These are phyloP conservation scores for Merops nubicus DNA, from an alignment of 2,113 vertebrate genomes.

Conservation along the genomic window DNA sequence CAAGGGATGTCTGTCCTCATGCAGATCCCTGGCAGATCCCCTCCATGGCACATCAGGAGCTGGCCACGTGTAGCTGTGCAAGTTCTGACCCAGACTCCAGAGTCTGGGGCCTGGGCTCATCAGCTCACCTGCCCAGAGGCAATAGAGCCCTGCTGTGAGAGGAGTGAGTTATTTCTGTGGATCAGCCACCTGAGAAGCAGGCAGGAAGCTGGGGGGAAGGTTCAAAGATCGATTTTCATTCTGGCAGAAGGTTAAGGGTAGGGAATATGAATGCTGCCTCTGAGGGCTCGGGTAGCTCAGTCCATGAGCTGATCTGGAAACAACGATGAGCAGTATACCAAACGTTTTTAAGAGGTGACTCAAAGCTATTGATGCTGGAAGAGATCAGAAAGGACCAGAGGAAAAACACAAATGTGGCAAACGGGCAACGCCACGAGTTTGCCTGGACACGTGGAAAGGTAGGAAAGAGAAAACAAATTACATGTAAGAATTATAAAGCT, in stretches of 20 bases:
- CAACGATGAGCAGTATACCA: not conserved
- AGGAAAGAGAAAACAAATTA: not conserved
- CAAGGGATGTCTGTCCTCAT: fast-evolving
- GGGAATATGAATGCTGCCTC: not conserved
- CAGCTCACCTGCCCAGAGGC: not conserved
- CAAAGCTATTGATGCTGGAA: not conserved
- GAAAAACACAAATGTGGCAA: constrained; percentile 12
- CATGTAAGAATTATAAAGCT: not conserved
- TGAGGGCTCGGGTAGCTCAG: not conserved
- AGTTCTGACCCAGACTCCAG: not conserved
- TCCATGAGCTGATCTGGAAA: not conserved
- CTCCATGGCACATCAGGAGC: fast-evolving
- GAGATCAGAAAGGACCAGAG: not conserved
- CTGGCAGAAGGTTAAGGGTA: not conserved
- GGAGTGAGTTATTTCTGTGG: not conserved
- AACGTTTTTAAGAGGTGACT: constrained; percentile 23
- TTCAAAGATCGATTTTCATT: constrained; percentile 8
- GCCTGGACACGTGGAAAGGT: not conserved
- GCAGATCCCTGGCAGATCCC: fast-evolving
- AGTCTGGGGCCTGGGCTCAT: not conserved
- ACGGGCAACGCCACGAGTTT: not conserved
- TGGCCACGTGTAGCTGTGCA: too few species aligned
- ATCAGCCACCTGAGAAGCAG: not conserved
- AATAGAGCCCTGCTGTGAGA: not conserved
- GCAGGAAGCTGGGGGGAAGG: not conserved